These are phyloP conservation scores for Ectobius pallidus DNA, from an alignment of 2,888 invertebrate species.

Conservation along the genomic window DNA sequence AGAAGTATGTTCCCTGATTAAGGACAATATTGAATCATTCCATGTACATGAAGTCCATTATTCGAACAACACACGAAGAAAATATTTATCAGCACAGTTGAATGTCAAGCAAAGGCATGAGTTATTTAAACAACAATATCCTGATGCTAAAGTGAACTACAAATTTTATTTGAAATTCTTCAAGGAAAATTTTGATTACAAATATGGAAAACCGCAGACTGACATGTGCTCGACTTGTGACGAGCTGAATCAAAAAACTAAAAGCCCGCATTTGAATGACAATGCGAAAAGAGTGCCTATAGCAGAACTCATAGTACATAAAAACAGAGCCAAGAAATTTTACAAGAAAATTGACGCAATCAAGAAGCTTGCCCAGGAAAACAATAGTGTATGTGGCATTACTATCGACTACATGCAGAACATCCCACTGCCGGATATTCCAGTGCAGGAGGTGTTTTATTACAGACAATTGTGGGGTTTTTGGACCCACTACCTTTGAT, in stretches of 20 bases:
- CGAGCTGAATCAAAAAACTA: neutral
- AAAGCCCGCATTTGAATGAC: neutral
- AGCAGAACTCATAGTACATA: neutral
- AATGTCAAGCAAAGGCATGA: neutral
- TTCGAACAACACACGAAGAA: neutral
- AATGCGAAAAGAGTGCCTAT: neutral
- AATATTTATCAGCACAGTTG: neutral
- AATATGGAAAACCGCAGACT: neutral
- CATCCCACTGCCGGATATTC: conserved; percentile 21
- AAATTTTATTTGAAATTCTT: neutral
- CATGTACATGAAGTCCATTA: neutral
- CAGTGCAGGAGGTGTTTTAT: conserved; percentile 20
- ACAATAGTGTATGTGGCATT: too few species aligned
- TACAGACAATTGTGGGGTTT: neutral
- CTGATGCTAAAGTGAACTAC: neutral
- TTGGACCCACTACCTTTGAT: too few species aligned
- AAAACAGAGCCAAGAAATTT: neutral
- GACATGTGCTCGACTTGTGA: neutral
- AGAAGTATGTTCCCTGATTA: neutral
- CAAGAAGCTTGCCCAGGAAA: too few species aligned
- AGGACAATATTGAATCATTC: neutral
- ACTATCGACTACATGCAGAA: conserved; percentile 9
- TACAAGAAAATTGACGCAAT: too few species aligned
- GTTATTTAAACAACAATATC: neutral
- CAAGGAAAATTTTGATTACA: neutral